Percentiles rank a stretch among this genome's conserved stretches.
Conservation (phyloP, 2,888 invertebrate genomes). For the Homarus gammarus region DNA sequence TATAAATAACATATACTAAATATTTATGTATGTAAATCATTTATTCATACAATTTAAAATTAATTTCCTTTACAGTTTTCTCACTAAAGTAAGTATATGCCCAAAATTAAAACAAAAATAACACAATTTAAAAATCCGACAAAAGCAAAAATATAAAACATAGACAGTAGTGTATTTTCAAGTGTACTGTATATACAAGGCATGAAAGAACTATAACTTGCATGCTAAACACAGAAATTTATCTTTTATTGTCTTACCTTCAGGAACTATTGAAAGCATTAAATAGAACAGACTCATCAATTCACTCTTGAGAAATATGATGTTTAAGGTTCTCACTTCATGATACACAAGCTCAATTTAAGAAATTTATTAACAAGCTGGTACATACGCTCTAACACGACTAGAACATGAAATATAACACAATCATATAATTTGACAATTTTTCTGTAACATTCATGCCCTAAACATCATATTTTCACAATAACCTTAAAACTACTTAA, state of each 20-base stretch:
- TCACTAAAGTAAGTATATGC: no score
- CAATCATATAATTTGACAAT: neutral
- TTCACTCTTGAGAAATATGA: conserved; percentile 68
- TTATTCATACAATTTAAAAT: no score
- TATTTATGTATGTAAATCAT: no score
- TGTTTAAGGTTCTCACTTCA: conserved; percentile 44
- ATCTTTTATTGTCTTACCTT: conserved; percentile 46
- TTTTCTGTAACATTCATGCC: conserved; percentile 17
- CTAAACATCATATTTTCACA: conserved; percentile 54
- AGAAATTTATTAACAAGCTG: conserved; percentile 64
- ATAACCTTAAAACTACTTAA: conserved; percentile 43
- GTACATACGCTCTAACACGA: conserved; percentile 50
- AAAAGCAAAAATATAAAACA: no score
- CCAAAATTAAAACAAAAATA: no score
- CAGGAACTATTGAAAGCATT: conserved; percentile 61
- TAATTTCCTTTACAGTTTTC: no score
- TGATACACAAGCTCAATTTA: conserved; percentile 62
- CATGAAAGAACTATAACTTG: neutral
- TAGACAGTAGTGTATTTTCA: no score
- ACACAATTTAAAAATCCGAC: no score
- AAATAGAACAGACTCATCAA: conserved; percentile 69
- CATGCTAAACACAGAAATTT: neutral
- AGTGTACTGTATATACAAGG: no score
- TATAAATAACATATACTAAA: no score
- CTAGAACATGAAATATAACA: conserved; percentile 56